Evolutionary conservation across 2,113 vertebrate species (phyloP).

Genomic region (Calyptommatus sinebrachiatus): DNA sequence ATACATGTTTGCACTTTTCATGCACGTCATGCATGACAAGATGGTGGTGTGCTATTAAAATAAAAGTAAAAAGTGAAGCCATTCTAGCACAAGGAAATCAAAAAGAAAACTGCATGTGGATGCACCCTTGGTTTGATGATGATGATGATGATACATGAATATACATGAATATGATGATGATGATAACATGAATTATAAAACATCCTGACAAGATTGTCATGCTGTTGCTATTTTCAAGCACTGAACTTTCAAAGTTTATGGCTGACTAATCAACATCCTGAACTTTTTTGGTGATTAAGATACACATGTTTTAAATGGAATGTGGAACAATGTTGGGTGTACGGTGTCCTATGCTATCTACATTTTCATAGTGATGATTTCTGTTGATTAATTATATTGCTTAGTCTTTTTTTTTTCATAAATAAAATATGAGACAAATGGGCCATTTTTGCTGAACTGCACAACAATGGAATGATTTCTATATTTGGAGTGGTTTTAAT

Average conservation of each 20-base stretch:
- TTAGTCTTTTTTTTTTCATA: not conserved
- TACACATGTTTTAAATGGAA: conserved; percentile 74
- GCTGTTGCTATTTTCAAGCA: conserved; percentile 69
- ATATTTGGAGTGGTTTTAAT: conserved; percentile 50
- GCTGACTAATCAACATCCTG: conserved; percentile 75
- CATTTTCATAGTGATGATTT: not conserved
- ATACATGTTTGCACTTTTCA: no score
- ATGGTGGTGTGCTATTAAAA: no score
- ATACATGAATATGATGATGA: no score
- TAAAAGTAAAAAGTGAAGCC: no score
- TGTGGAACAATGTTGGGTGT: conserved; percentile 75
- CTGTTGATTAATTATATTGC: not conserved
- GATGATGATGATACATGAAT: no score
- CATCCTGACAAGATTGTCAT: conserved; percentile 61
- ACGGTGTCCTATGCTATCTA: conserved; percentile 68
- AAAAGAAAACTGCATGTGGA: no score
- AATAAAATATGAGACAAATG: conserved; percentile 59
- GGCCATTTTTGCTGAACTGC: conserved; percentile 49
- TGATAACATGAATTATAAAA: no score
- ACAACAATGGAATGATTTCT: conserved; percentile 46
- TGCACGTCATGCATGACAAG: no score
- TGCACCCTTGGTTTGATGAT: no score
- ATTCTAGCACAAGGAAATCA: no score
- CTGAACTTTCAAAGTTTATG: conserved; percentile 72
- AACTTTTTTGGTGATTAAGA: conserved; percentile 77